Evolutionary conservation across 2,113 vertebrate genomes (phyloP).

Genomic region (Eptatretus burgeri): DNA sequence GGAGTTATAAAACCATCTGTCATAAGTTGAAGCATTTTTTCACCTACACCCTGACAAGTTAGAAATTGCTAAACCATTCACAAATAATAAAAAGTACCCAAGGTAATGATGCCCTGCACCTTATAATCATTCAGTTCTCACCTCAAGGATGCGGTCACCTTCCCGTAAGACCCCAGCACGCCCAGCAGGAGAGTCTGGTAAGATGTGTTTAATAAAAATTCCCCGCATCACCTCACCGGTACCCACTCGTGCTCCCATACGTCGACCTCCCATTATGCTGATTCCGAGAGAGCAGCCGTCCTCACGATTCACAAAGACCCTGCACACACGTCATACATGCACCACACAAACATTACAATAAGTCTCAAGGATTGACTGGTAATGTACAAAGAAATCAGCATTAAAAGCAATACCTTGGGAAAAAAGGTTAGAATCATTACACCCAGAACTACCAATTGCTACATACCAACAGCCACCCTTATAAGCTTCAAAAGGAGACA

Average conservation of each 20-base stretch:
- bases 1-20: not conserved
- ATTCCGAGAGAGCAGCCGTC: conserved; percentile 65
- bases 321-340: not conserved
- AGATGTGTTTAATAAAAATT: conserved; percentile 88
- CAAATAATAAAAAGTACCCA: not conserved
- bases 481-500: conserved; percentile 10
- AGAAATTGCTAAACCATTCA: not conserved
- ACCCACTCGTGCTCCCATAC: conserved; percentile 82
- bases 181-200: conserved; percentile 78
- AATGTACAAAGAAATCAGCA: not conserved
- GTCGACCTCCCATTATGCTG: conserved; percentile 80
- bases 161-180: conserved; percentile 66
- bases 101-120: not conserved
- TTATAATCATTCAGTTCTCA: conserved; percentile 13
- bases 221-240: conserved; percentile 90
- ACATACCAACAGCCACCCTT: conserved; percentile 9
- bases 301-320: conserved; percentile 20
- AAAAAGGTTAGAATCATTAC: conserved; percentile 7
- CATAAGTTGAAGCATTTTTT: not conserved
- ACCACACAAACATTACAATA: too few relatives aligned
- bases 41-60: not conserved
- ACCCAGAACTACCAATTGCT: conserved; percentile 11
- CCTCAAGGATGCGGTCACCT: conserved; percentile 78
- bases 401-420: not conserved
- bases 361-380: too few relatives aligned